Conservation (phyloP, 2,797 vertebrate species). For the Cynopterus sphinx region DNA sequence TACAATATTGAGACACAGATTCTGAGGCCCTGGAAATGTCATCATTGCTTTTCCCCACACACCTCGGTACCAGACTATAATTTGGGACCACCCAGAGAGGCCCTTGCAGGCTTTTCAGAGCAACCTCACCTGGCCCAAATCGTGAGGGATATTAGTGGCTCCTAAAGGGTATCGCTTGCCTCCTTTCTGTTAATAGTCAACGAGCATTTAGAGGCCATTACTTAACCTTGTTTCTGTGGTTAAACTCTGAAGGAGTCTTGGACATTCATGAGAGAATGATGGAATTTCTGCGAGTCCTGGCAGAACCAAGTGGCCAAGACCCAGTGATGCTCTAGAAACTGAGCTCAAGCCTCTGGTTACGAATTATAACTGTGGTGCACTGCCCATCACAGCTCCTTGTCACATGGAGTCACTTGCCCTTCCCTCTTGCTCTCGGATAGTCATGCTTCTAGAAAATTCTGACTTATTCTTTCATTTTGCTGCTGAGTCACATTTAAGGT, state of each 20-base stretch:
- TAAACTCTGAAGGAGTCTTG: background rate
- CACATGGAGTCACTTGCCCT: background rate
- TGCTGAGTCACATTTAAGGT: background rate
- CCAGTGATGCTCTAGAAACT: background rate
- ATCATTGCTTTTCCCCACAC: background rate
- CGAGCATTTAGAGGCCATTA: no score
- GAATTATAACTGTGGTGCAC: accelerated
- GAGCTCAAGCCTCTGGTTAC: background rate
- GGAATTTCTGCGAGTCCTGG: background rate
- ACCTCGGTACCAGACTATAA: background rate
- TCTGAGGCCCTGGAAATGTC: background rate
- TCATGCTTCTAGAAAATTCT: background rate
- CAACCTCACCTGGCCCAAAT: background rate
- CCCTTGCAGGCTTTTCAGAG: background rate
- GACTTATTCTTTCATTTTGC: background rate
- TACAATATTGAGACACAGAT: background rate
- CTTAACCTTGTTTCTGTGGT: background rate
- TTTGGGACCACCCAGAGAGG: background rate
- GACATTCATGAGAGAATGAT: background rate
- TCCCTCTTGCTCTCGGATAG: background rate
- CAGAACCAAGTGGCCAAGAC: background rate
- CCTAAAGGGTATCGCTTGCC: background rate
- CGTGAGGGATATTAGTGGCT: background rate
- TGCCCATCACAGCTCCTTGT: background rate
- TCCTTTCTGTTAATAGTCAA: background rate